Evolutionary conservation across 1,140 invertebrate species (phyloP).

Genomic region (Atta texana): DNA sequence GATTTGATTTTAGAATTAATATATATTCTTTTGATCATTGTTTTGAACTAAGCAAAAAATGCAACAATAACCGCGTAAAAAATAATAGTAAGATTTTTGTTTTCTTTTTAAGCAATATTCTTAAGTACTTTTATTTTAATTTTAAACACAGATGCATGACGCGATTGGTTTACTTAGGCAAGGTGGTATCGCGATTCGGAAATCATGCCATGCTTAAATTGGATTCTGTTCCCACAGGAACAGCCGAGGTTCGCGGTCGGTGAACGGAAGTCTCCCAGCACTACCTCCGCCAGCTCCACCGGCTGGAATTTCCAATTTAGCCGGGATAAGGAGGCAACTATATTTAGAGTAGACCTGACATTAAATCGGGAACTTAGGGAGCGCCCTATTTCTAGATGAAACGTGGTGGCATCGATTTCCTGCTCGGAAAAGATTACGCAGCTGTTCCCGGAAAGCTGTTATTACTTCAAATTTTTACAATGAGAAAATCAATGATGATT

Average conservation of each 20-base stretch:
- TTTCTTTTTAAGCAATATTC: background rate
- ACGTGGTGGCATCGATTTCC: conserved; percentile 28
- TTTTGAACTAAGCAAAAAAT: background rate
- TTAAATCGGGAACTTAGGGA: conserved; percentile 68
- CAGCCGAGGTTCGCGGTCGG: conserved; percentile 69
- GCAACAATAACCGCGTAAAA: conserved; percentile 3
- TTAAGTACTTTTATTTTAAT: conserved; percentile 4
- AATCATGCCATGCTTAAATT: conserved; percentile 78
- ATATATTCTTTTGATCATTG: background rate
- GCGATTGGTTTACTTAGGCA: conserved; percentile 55
- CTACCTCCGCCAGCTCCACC: conserved; percentile 65
- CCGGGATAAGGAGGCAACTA: conserved; percentile 67
- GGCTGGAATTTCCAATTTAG: conserved; percentile 78
- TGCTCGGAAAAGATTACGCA: conserved; percentile 10
- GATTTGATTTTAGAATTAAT: no score
- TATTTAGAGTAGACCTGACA: conserved; percentile 72
- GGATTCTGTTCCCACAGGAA: conserved; percentile 77
- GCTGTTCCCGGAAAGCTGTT: background rate
- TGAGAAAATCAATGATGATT: background rate
- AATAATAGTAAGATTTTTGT: background rate
- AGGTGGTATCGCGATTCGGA: conserved; percentile 71
- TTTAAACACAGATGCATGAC: conserved; percentile 42
- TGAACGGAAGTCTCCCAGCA: conserved; percentile 74
- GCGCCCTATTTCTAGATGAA: background rate
- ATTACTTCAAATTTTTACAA: background rate